A percentile compares a stretch with the other conserved stretches of the same genome.
phyloP scores from a whole-genome alignment of 1,140 invertebrate species.

The Lithobius niger region DNA sequence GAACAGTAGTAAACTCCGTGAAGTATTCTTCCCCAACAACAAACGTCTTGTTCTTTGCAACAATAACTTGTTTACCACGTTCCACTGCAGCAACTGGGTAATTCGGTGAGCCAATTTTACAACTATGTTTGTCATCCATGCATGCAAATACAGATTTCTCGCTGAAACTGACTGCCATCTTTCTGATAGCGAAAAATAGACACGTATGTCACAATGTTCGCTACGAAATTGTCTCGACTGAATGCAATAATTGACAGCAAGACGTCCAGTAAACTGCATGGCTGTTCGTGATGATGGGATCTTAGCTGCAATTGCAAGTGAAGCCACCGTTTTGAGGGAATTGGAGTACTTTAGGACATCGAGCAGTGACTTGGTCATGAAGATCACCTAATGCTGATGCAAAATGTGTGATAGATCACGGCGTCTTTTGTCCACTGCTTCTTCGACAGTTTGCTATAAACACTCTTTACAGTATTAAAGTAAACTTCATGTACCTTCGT shows the following conservation, averaged over 20 bases:
- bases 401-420: too few species aligned
- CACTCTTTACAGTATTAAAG: too few species aligned
- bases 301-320: neutral
- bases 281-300: conserved; percentile 9
- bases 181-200: conserved; percentile 16
- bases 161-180: conserved; percentile 15
- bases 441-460: too few species aligned
- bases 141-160: conserved; percentile 11
- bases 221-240: conserved; percentile 15
- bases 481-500: too few species aligned
- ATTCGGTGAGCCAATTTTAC: conserved; percentile 17
- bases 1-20: conserved; percentile 14
- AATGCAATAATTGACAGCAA: conserved; percentile 16
- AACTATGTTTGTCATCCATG: conserved; percentile 20
- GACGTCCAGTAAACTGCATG: conserved; percentile 12
- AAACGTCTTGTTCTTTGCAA: conserved; percentile 11
- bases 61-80: conserved; percentile 15
- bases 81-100: conserved; percentile 18
- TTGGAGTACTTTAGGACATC: neutral
- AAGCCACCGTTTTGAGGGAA: neutral
- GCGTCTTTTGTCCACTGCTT: too few species aligned
- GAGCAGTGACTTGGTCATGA: too few species aligned
- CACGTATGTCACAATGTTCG: conserved; percentile 16
- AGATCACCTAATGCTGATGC: too few species aligned
- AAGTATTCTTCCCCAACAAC: conserved; percentile 17